Evolutionary conservation across 2,113 vertebrate species (phyloP).

Genomic region (Chroicocephalus ridibundus): DNA sequence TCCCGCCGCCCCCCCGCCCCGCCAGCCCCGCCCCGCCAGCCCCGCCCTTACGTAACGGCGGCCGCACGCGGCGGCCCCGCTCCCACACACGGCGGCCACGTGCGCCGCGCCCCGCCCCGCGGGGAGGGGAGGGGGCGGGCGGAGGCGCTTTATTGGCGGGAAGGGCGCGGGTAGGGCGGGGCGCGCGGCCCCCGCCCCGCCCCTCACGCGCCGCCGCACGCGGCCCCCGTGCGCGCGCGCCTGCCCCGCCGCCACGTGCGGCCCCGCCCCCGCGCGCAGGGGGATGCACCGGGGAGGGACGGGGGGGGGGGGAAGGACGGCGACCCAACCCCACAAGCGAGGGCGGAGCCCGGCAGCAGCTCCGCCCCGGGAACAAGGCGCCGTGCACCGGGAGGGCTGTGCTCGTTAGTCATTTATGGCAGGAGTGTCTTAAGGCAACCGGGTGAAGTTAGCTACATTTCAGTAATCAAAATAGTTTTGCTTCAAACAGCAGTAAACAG

Average conservation of each 20-base stretch:
- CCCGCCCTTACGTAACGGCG: neutral
- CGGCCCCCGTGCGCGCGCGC: neutral
- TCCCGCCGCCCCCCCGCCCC: neutral
- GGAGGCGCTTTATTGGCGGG: neutral
- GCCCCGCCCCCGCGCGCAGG: neutral
- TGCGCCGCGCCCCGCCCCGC: neutral
- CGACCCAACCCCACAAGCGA: too few species aligned
- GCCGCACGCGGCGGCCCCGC: neutral
- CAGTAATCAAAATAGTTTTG: conserved; percentile 44
- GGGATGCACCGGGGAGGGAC: too few species aligned
- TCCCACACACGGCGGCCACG: neutral
- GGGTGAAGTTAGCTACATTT: conserved; percentile 43
- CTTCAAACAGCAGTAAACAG: conserved; percentile 50
- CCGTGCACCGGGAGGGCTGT: neutral
- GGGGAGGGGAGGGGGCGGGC: neutral
- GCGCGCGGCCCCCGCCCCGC: neutral
- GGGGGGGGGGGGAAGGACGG: neutral
- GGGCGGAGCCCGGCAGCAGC: neutral
- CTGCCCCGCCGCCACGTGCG: neutral
- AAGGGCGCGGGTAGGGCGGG: neutral
- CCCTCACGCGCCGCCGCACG: neutral
- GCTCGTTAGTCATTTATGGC: conserved; percentile 3
- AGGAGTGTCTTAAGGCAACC: conserved; percentile 67
- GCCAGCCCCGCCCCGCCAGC: neutral
- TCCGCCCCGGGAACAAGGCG: neutral